phyloP scores from a whole-genome alignment of 2,113 vertebrate genomes.

The Saguinus midas region DNA sequence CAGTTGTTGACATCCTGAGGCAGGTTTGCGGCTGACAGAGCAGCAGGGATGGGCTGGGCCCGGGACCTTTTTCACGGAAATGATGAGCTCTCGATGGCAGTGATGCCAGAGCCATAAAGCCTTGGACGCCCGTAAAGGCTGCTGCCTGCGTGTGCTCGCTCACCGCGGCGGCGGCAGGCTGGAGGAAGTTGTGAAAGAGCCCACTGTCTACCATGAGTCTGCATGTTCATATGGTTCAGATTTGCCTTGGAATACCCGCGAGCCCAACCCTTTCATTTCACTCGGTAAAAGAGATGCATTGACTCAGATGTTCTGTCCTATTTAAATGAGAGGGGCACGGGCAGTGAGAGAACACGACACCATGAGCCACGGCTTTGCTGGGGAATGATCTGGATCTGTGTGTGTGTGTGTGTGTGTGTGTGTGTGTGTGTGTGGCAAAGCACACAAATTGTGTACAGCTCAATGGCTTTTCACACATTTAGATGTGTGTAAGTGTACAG shows the following conservation, averaged over 20 bases:
- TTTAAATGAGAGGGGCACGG: background rate
- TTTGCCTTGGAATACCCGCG: background rate
- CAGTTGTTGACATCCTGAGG: background rate
- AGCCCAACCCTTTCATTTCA: background rate
- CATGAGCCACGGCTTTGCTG: background rate
- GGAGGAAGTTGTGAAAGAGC: background rate
- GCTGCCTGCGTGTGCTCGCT: background rate
- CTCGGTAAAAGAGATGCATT: background rate
- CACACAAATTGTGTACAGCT: fast-evolving
- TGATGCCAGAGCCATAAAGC: background rate
- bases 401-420: background rate
- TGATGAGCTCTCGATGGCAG: background rate
- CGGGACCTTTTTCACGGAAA: background rate
- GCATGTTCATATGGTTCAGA: background rate
- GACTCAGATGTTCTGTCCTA: background rate
- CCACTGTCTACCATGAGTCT: background rate
- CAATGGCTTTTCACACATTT: fast-evolving
- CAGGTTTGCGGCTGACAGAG: background rate
- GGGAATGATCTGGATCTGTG: background rate
- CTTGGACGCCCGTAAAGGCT: background rate
- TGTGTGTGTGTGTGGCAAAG: background rate
- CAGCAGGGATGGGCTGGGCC: background rate
- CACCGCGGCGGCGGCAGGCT: background rate
- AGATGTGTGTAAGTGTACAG: fast-evolving
- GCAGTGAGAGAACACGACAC: background rate